These are phyloP conservation scores for Watsonalla binaria DNA, from an alignment of 2,888 invertebrate species.

Conservation along the genomic window DNA sequence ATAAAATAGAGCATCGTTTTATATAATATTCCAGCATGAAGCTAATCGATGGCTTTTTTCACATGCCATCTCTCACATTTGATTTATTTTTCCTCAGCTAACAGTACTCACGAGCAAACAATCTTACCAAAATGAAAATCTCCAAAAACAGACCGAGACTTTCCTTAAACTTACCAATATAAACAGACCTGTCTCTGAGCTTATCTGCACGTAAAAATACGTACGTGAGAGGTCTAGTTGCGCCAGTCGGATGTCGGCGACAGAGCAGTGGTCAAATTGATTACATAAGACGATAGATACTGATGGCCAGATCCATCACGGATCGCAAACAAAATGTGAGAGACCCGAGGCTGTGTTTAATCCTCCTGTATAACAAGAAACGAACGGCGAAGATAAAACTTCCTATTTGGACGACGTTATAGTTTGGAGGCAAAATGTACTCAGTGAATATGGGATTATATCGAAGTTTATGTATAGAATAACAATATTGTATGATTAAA, in stretches of 20 bases:
- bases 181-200: constrained; percentile 3
- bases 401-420: too few relatives aligned
- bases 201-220: constrained; percentile 7
- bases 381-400: too few relatives aligned
- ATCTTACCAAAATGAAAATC: constrained; percentile 28
- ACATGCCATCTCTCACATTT: neutral
- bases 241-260: constrained; percentile 11
- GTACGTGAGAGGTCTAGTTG: constrained; percentile 2
- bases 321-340: constrained; percentile 22
- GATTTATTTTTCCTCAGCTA: neutral
- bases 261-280: constrained; percentile 30
- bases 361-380: constrained; percentile 1
- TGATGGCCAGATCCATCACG: constrained; percentile 32
- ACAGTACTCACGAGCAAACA: constrained; percentile 18
- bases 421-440: too few relatives aligned
- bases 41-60: neutral
- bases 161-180: constrained; percentile 21
- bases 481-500: too few relatives aligned
- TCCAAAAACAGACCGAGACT: constrained; percentile 23
- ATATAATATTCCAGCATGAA: neutral
- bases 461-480: too few relatives aligned
- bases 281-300: constrained; percentile 27
- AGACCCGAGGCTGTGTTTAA: constrained; percentile 20
- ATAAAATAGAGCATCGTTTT: neutral
- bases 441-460: too few relatives aligned